Evolutionary conservation across 1,140 invertebrate species (phyloP), one percentile per base, ranked within the genome.

Genomic region (Meloidogyne exigua): DNA sequence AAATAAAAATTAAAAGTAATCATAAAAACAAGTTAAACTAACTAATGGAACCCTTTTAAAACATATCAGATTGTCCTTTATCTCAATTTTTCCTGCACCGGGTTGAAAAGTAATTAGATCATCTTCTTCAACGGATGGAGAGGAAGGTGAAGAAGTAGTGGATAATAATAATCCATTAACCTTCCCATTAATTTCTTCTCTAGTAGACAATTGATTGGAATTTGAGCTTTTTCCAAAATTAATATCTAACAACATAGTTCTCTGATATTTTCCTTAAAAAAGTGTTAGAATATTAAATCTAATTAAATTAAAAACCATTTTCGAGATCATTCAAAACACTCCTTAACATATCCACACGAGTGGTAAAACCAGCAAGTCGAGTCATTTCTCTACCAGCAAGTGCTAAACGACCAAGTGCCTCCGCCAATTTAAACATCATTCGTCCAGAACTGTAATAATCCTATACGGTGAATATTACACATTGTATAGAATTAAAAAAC

Each of bases 361-460:
- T 91, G 2, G 96, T 98, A 82, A 95, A 95, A 2, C 95, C 96
- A 49, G 95, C 94, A 67, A 98, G 88, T 82, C 94, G 90, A 9
- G 94, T 96, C 89, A 98, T 90, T 88, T 99, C 96, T 79, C 95
- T 90, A 2, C 95, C 95, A 32, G 95, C 95, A 66, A 98, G 88
- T 9, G 98, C 93, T 26, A 98, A 89, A 63, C 95, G 91, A 10
- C 95, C 96, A 82, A 98, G 95, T 36, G 95, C 95, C 89, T 98
- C 95, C 0, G 95, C 95, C 88, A 98, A 90, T 88, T 96, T 95
- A 2, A 98, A 92, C 84, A 98, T 89, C 95, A 98, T 98, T 18
- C 95, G 90, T 0, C 96, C 96, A 89, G 93, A 95, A 15, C 93
- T 95, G 88, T 98, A 98, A 86, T 99, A 98, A 83, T 93, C 91